phyloP scores from a whole-genome alignment of 1,140 invertebrate species.

The Conus ventricosus region DNA sequence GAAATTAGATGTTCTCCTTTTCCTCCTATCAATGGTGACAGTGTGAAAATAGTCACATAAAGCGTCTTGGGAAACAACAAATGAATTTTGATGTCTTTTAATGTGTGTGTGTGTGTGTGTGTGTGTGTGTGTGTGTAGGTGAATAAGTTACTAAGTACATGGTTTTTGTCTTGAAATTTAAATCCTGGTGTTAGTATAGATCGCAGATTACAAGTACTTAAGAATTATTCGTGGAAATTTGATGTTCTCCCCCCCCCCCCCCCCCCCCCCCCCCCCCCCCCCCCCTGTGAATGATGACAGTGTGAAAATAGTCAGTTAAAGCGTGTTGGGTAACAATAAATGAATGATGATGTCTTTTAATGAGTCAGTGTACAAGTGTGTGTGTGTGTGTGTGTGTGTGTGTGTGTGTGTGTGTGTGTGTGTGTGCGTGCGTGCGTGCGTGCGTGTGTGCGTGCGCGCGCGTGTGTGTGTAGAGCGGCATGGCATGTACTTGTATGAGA shows the following conservation, averaged over 20 bases:
- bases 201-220: too few species aligned
- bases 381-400: constrained; percentile 22
- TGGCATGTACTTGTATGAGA: not conserved
- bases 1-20: too few species aligned
- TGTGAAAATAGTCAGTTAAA: not conserved
- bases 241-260: too few species aligned
- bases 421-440: not conserved
- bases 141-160: too few species aligned
- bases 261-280: too few species aligned
- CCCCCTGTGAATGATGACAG: not conserved
- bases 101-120: too few species aligned
- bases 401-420: constrained; percentile 1
- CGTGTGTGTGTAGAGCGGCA: not conserved
- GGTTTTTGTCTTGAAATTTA: too few species aligned
- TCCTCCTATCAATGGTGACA: not conserved
- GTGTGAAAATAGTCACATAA: not conserved
- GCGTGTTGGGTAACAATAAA: not conserved
- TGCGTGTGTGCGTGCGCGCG: not conserved
- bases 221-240: too few species aligned
- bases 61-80: not conserved
- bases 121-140: too few species aligned
- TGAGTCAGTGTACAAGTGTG: not conserved
- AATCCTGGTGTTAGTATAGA: too few species aligned
- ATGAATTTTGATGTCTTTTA: not conserved
- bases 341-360: not conserved